These are phyloP conservation scores for Drosophila pruinosa DNA, from an alignment of 1,140 invertebrate species.

Conservation along the genomic window DNA sequence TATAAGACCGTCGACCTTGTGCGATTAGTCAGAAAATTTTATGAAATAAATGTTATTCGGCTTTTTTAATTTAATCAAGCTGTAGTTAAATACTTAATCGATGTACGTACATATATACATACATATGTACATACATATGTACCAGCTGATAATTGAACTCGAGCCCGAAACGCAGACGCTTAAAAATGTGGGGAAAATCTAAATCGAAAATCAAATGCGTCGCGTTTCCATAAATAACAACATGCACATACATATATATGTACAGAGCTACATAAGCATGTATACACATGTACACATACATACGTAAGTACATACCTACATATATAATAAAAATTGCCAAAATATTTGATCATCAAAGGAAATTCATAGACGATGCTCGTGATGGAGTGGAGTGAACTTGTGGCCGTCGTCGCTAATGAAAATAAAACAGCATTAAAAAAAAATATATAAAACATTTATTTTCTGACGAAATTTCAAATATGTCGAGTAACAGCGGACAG, in stretches of 20 bases:
- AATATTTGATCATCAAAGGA: slow-evolving; percentile 68
- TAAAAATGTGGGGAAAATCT: slow-evolving; percentile 36
- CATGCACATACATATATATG: slow-evolving; percentile 17
- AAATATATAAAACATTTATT: slow-evolving; percentile 28
- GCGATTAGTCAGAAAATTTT: slow-evolving; percentile 24
- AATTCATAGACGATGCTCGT: slow-evolving; percentile 61
- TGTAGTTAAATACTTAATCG: slow-evolving; percentile 38
- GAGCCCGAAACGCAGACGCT: slow-evolving; percentile 32
- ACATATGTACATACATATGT: slow-evolving; percentile 1
- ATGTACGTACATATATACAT: background rate
- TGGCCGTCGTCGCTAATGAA: slow-evolving; percentile 54
- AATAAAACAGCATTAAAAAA: slow-evolving; percentile 42
- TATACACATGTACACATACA: background rate
- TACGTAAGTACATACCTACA: background rate
- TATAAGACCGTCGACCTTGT: background rate
- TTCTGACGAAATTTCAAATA: slow-evolving; percentile 68
- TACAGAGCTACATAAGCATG: background rate
- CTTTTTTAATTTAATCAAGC: too few species aligned
- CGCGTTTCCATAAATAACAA: slow-evolving; percentile 64
- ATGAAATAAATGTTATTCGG: background rate
- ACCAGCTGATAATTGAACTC: slow-evolving; percentile 22
- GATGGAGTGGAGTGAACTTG: slow-evolving; percentile 70
- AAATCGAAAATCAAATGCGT: slow-evolving; percentile 60
- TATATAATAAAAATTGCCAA: slow-evolving; percentile 30
- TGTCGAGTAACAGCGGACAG: slow-evolving; percentile 29